Conservation (phyloP, 2,888 invertebrate species). For the Barypeithes pellucidus region DNA sequence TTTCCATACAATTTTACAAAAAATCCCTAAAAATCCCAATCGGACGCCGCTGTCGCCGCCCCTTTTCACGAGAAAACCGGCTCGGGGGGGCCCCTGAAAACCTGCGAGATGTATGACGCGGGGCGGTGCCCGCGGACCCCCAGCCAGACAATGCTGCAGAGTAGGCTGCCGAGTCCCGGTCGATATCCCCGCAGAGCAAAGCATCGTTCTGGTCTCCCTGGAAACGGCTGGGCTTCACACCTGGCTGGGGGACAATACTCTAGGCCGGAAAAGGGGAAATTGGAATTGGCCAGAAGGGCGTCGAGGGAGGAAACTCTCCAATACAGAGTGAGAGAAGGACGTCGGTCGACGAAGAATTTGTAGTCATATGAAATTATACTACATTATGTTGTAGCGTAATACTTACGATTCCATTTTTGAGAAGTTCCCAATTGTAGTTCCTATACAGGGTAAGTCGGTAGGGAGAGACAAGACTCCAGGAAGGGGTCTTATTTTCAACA, state of each 20-base stretch:
- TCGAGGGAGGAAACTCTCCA: constrained; percentile 29
- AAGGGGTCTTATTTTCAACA: too few species aligned
- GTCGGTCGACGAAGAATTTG: not conserved
- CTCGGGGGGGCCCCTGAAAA: constrained; percentile 13
- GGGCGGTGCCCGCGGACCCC: constrained; percentile 23
- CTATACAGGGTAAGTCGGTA: too few species aligned
- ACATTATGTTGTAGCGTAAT: too few species aligned
- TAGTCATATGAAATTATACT: too few species aligned
- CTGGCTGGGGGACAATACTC: constrained; percentile 46
- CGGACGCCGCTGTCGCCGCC: constrained; percentile 1
- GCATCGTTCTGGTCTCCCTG: constrained; percentile 52
- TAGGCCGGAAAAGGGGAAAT: constrained; percentile 35
- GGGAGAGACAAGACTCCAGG: too few species aligned
- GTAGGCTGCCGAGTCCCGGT: constrained; percentile 35
- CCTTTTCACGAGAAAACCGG: constrained; percentile 14
- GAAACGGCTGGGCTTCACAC: constrained; percentile 52
- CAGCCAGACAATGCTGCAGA: constrained; percentile 53
- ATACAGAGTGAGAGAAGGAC: constrained; percentile 10
- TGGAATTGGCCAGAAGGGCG: constrained; percentile 33
- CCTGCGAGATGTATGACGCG: constrained; percentile 34
- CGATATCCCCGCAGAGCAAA: constrained; percentile 54
- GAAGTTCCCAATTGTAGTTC: too few species aligned
- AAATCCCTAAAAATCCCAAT: not conserved
- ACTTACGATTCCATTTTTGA: too few species aligned
- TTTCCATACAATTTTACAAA: too few species aligned